Percentiles rank a stretch among this genome's conserved stretches.
These are phyloP conservation scores for Trichoplax adhaerens DNA, from an alignment of 37 sponge, comb jelly and placozoan species.

Conservation along the genomic window DNA sequence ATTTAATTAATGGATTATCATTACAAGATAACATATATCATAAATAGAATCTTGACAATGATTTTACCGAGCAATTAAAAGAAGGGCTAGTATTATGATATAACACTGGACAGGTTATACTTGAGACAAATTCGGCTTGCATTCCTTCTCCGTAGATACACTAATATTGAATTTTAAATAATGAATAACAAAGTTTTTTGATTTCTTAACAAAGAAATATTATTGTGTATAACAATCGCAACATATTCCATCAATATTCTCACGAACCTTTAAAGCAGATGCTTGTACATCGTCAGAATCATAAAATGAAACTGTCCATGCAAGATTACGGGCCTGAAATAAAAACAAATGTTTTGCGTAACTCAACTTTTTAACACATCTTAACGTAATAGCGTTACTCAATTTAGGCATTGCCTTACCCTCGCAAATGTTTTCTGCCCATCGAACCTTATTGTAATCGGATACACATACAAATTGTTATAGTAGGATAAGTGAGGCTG, in stretches of 20 bases:
- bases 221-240: too few species aligned
- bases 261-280: slow-evolving; percentile 8
- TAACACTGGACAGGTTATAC: neutral
- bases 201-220: too few species aligned
- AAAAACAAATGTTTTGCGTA: too few species aligned
- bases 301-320: slow-evolving; percentile 56
- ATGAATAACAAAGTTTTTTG: too few species aligned
- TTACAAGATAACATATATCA: neutral
- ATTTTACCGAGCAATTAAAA: neutral
- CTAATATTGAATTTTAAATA: neutral
- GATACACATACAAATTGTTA: slow-evolving; percentile 76
- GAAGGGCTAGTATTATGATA: neutral
- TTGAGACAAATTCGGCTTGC: slow-evolving; percentile 31
- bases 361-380: neutral
- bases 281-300: slow-evolving; percentile 34
- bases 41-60: neutral
- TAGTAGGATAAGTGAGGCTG: slow-evolving; percentile 37
- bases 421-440: slow-evolving; percentile 43
- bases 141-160: slow-evolving; percentile 50
- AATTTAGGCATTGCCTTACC: slow-evolving; percentile 6
- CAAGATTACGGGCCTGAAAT: slow-evolving; percentile 60
- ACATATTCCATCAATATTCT: too few species aligned
- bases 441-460: slow-evolving; percentile 53
- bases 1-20: neutral
- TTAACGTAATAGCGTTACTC: neutral